These are phyloP conservation scores for Numenius phaeopus DNA, from an alignment of 2,797 vertebrate genomes.

Conservation along the genomic window DNA sequence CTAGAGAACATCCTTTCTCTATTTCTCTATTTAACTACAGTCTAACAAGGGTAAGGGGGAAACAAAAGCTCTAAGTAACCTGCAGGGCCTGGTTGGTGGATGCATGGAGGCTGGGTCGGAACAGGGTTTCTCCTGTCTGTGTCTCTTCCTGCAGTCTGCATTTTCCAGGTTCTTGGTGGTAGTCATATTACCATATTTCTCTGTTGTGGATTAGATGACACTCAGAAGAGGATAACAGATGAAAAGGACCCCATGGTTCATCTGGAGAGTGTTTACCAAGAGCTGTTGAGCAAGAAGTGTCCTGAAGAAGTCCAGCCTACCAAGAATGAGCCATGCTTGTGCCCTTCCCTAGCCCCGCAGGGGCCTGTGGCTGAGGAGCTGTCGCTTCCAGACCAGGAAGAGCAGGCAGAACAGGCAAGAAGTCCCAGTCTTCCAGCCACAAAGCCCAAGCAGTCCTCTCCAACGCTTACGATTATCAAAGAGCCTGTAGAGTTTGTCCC, in stretches of 20 bases:
- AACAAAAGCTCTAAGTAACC: not conserved
- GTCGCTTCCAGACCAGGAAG: slow-evolving; percentile 40
- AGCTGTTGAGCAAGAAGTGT: slow-evolving; percentile 79
- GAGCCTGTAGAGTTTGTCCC: slow-evolving; percentile 84
- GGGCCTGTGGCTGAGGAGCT: slow-evolving; percentile 3
- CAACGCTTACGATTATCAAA: slow-evolving; percentile 76
- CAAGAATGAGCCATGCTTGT: slow-evolving; percentile 44
- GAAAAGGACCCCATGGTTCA: slow-evolving; percentile 80
- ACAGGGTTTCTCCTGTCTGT: not conserved
- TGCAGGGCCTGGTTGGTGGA: not conserved
- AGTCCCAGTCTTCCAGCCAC: slow-evolving; percentile 69
- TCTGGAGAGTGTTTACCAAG: slow-evolving; percentile 87
- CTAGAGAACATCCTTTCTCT: not conserved
- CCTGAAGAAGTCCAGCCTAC: slow-evolving; percentile 61
- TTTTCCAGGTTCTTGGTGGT: slow-evolving; percentile 27
- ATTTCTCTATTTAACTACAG: not conserved
- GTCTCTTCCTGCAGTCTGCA: not conserved
- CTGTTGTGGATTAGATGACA: slow-evolving; percentile 82
- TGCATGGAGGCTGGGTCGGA: not conserved
- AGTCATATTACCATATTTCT: slow-evolving; percentile 38
- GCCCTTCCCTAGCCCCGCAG: slow-evolving; percentile 6
- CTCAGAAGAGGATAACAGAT: slow-evolving; percentile 60
- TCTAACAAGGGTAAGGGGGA: not conserved
- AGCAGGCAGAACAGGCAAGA: slow-evolving; percentile 41
- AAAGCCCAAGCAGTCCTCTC: slow-evolving; percentile 66